Evolutionary conservation across 2,888 invertebrate species (phyloP), one percentile per base, ranked within the genome.

Genomic region (Alloscopus bannaensis): DNA sequence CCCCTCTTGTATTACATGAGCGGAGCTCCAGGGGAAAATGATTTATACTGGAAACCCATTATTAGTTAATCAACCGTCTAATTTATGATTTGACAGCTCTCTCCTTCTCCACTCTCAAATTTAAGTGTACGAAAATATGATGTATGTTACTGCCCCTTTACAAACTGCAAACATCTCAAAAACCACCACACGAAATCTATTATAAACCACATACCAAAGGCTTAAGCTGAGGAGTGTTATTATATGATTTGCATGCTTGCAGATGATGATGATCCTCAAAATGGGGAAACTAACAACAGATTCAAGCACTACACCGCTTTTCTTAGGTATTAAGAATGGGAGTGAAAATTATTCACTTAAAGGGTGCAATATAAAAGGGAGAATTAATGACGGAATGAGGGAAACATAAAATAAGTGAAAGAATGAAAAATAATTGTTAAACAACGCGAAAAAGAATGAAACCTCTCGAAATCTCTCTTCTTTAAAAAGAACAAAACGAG

Each of bases 51-150:
- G 68, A 76, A 76, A 76, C 76, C 76, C 69, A 76, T 76, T 76
- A 76, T 76, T 76, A 76, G 76, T 69, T 76, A 76, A 76, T 76
- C 76, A 76, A 76, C 76, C 76, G 29, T 69, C 69, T 76, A 69
- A 76, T 76, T 76, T 76, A 76, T 76, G 76, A 76, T 76, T 76
- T 76, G 76, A 76, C 76, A 76, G 76, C 68, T 76, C 76, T 76
- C 73, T 73, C 75, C 64, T 64, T 64, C 71, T 60, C 40, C 24
- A 42, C 71, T 42, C 26, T 36, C 55, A 29, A 16, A 22, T 24
- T 64, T 16, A 4, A 8, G 18, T 29, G 11, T 62, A 16, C 20
- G 42, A 47, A 59, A 50, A 40, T 40, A 45, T 50, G 52, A 62
- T 36, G 52, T 22, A 22, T 22, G 8, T 28, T 11, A 59, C 59